Conservation (phyloP, 2,113 vertebrate species). For the Microtus oregoni region DNA sequence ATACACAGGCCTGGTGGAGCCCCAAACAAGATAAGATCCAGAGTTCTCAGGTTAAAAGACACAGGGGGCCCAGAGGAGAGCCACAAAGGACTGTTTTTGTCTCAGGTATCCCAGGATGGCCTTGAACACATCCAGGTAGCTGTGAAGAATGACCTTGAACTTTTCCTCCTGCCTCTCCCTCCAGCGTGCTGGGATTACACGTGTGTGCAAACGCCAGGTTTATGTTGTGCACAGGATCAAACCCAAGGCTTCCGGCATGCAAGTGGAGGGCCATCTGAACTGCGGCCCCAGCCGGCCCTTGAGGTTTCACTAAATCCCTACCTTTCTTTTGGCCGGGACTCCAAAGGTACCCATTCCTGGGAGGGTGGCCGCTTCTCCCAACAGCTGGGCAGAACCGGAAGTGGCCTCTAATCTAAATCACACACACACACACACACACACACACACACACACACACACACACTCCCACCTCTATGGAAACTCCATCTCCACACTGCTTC, state of each 20-base stretch:
- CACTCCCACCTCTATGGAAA: not conserved
- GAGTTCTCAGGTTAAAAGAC: constrained; percentile 11
- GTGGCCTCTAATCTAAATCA: not conserved
- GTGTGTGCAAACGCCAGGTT: not conserved
- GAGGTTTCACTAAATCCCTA: not conserved
- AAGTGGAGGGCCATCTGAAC: not conserved
- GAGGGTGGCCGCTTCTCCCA: not conserved
- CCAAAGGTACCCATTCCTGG: not conserved
- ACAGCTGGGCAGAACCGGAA: not conserved
- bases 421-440: fast-evolving
- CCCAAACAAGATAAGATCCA: constrained; percentile 26
- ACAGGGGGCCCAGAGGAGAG: not conserved
- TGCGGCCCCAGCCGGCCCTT: not conserved
- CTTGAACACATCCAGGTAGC: not conserved
- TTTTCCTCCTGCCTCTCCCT: not conserved
- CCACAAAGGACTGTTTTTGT: not conserved
- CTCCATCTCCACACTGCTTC: not conserved
- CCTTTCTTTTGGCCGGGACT: no score
- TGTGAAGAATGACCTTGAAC: not conserved
- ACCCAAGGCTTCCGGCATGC: not conserved
- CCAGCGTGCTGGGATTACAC: not conserved
- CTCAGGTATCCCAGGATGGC: not conserved
- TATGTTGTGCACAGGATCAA: not conserved
- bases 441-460: no score
- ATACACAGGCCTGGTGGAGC: not conserved